A percentile compares a stretch with the other conserved stretches of the same genome.
These are phyloP conservation scores for Eublepharis macularius DNA, from an alignment of 2,113 vertebrate species.

Conservation along the genomic window DNA sequence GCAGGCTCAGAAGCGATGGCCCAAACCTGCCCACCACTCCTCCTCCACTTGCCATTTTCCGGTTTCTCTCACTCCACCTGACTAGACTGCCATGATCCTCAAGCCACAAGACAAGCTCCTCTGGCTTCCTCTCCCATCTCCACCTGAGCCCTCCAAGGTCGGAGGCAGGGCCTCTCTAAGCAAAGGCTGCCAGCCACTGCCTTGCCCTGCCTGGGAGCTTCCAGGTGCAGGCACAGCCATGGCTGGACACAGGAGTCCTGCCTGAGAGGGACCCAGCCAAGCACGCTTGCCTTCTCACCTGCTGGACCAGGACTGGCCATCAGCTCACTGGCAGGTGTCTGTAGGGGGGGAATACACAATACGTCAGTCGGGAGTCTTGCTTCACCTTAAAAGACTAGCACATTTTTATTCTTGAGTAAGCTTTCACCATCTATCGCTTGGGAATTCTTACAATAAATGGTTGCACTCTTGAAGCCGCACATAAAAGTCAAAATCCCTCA, in stretches of 20 bases:
- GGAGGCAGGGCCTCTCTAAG: background rate
- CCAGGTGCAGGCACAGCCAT: background rate
- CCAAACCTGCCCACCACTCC: no score
- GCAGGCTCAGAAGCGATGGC: no score
- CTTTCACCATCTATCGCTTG: no score
- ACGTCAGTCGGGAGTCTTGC: no score
- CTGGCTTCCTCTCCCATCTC: background rate
- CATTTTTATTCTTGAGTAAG: no score
- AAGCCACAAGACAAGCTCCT: background rate
- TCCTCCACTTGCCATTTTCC: no score
- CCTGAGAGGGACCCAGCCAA: background rate
- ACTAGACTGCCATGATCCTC: background rate
- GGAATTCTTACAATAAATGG: no score
- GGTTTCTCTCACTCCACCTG: background rate
- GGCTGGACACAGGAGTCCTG: background rate
- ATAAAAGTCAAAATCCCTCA: no score
- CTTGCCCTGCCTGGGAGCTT: background rate
- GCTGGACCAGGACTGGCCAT: background rate
- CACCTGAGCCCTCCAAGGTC: background rate
- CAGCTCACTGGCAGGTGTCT: background rate
- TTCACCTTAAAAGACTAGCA: no score
- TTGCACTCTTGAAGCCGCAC: no score
- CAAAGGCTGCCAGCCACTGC: background rate
- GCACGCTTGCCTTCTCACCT: background rate
- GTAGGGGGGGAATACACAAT: no score